Evolutionary conservation across 1,140 invertebrate species (phyloP), one percentile per base, ranked within the genome.

Genomic region (Trichonephila clavata): DNA sequence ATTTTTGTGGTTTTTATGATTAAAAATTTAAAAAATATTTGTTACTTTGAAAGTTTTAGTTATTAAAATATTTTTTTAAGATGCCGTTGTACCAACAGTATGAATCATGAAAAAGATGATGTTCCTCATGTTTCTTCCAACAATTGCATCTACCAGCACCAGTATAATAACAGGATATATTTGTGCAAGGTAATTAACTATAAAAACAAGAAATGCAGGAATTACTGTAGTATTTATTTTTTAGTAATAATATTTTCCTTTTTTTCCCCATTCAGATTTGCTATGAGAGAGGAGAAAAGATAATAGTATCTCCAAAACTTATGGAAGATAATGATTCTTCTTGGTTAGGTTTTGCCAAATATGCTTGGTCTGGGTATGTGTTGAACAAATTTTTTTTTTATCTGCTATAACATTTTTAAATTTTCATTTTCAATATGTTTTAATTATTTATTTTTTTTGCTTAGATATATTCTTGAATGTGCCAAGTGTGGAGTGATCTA

Each of bases 401-500:
- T 61, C 1, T 14, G 5, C 16, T 61, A 16, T 86, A 86, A 8
- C n/a, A 39, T 50, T 13, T 50, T 50, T 50, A 50, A 50, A 50
- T 50, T 10, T 50, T 50, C 7, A 50, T 50, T 50, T 50, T 50
- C 7, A 50, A 50, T 10, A 5, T 13, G 10, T 10, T 39, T 50
- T 50, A 50, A 50, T 50, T 50, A 10, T 7, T 83, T 59, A 94
- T 86, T 93, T 14, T 93, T 63, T 20, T 20, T 93, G 57, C 95
- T 39, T 94, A 97, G 97, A 6, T 97, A 97, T 95, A 97, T 98
- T 2, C 97, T 98, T 61, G 97, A 98, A 94, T 98, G 98, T 96
- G 96, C 96, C 63, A 96, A 97, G 94, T 98, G 98, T 96, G 98
- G 98, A 2, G 97, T 98, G 94, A 98, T 98, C 93, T 98, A 98